Conservation (phyloP, 2,113 vertebrate genomes). For the Xerus inauris region DNA sequence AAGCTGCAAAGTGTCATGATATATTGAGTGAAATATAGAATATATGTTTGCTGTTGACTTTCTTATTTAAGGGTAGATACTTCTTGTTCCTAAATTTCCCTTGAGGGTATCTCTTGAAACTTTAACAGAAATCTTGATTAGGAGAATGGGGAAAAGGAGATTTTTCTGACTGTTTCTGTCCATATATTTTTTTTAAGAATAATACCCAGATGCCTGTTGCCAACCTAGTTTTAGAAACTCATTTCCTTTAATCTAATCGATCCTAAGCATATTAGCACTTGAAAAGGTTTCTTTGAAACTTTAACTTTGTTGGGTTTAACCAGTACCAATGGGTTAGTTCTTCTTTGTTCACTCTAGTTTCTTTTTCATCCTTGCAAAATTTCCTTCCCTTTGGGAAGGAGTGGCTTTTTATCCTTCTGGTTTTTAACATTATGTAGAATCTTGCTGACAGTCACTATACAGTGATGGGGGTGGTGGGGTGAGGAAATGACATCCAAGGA, state of each 20-base stretch:
- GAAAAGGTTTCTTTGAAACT: conserved; percentile 13
- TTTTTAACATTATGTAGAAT: background rate
- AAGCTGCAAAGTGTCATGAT: background rate
- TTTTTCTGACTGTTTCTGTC: conserved; percentile 29
- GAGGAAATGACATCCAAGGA: background rate
- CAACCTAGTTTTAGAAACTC: conserved; percentile 44
- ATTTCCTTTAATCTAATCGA: background rate
- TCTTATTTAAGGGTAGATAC: background rate
- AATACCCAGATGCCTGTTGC: background rate
- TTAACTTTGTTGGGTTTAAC: background rate
- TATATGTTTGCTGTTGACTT: background rate
- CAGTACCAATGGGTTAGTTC: background rate
- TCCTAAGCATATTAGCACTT: background rate
- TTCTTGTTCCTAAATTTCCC: background rate
- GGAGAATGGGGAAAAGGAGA: background rate
- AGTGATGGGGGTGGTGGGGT: too few species aligned
- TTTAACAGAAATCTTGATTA: background rate
- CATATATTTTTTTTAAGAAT: background rate
- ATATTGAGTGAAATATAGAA: too few species aligned
- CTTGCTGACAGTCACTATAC: background rate
- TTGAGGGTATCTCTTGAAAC: background rate
- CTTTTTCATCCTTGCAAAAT: background rate
- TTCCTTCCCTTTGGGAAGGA: background rate
- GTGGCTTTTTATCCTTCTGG: background rate
- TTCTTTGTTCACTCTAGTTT: background rate